Percentiles rank a stretch among this genome's conserved stretches.
Conservation (phyloP, 2,888 invertebrate species). For the Leucozona laternaria region DNA sequence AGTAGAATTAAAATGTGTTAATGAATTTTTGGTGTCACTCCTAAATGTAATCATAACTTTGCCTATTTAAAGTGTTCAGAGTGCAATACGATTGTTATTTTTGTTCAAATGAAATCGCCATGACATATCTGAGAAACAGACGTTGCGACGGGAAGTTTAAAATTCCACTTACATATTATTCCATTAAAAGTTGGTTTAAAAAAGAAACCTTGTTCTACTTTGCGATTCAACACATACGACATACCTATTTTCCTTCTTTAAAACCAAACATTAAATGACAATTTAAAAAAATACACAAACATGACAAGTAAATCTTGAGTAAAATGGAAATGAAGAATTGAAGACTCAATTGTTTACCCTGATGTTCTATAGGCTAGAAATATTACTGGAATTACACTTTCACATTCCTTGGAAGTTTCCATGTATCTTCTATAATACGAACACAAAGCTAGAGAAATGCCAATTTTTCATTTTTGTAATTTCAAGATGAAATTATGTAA, state of each 20-base stretch:
- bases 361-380: background rate
- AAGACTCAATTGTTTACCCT: background rate
- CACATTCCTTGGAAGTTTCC: background rate
- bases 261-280: background rate
- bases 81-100: no score
- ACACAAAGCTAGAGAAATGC: background rate
- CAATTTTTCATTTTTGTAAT: constrained; percentile 8
- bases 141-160: no score
- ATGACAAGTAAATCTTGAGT: constrained; percentile 12
- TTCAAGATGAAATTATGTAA: constrained; percentile 14
- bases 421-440: background rate
- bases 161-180: no score
- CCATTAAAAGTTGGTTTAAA: no score
- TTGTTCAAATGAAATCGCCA: no score
- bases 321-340: background rate
- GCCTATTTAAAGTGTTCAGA: no score
- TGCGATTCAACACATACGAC: background rate
- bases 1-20: no score
- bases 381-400: background rate
- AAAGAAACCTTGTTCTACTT: no score
- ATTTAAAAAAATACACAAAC: constrained; percentile 1
- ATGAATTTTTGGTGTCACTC: no score
- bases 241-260: background rate
- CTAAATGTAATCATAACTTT: no score
- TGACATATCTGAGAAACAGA: no score